A percentile compares a stretch with the other conserved stretches of the same genome.
phyloP scores from a whole-genome alignment of 2,113 vertebrate genomes.

The Microtus ochrogaster region DNA sequence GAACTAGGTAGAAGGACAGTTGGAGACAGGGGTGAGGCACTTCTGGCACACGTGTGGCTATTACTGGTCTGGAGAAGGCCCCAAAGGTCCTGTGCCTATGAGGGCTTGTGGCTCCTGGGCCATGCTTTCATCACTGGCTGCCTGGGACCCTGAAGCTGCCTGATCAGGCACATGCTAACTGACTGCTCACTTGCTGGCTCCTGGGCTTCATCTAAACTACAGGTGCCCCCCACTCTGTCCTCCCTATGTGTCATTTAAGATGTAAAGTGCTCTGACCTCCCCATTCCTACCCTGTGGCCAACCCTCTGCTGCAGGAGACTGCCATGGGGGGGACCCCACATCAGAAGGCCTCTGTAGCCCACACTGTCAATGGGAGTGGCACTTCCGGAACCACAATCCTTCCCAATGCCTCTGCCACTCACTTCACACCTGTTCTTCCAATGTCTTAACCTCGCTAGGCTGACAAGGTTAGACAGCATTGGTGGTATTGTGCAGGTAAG shows the following conservation, averaged over 20 bases:
- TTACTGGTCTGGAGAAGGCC: no score
- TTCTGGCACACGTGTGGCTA: neutral
- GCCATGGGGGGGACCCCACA: neutral
- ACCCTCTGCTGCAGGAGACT: no score
- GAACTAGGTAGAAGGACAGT: neutral
- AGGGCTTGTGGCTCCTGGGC: neutral
- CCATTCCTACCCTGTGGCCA: rapidly evolving
- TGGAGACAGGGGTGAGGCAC: rapidly evolving
- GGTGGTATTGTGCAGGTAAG: no score
- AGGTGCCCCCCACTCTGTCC: neutral
- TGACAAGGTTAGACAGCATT: rapidly evolving
- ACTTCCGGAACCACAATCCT: neutral
- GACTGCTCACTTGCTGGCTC: neutral
- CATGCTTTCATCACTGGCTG: neutral
- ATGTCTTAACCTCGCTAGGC: rapidly evolving
- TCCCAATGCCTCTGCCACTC: neutral
- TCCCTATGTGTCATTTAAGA: neutral
- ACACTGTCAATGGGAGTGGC: rapidly evolving
- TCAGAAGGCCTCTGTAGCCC: neutral
- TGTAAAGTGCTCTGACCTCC: no score
- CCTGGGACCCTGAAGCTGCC: neutral
- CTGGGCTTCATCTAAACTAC: no score
- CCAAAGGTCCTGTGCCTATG: neutral
- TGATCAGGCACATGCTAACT: neutral
- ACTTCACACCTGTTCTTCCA: neutral